Evolutionary conservation across 1,140 invertebrate species (phyloP), one percentile per base, ranked within the genome.

Genomic region (Zaprionus tsacasi): DNA sequence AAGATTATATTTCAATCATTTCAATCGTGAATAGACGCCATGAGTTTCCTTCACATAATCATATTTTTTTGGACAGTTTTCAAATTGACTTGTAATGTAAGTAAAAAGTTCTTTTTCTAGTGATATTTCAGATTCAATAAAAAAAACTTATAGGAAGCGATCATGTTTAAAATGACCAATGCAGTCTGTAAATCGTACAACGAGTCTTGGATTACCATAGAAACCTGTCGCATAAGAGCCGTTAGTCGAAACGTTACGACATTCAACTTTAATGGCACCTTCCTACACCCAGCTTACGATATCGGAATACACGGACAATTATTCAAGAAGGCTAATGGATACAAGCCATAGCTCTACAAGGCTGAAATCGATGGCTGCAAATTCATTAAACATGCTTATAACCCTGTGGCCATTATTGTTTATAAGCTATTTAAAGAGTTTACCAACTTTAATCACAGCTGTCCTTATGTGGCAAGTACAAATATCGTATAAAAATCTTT

Each of bases 391-490:
- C 38, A 7, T n/a, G 6, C 57, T 1, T 57, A 74, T 50, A 36
- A 57, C 17, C 71, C 71, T 2, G 0, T 69, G 12, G 58, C 48
- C 0, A 69, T 55, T 21, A 1, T 74, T 3, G 12, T 74, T 2
- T 74, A 17, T n/a, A 63, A 40, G 5, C 40, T 74, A 2, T 48
- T 70, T 12, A 75, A 54, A 11, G 59, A 75, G 0, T 70, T 45
- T 11, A 21, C 40, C 0, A 75, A 70, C 8, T 7, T 70, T 1
- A 75, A 70, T 15, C 72, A 70, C 17, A 40, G 54, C 15, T 75
- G 72, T 13, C 72, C 72, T 6, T 75, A 36, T 17, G 8, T 27
- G 36, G 72, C 57, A 35, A 75, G 67, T 64, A 30, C 3, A 30
- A 30, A 30, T 30, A 54, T 21, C 2, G 21, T 21, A 21, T 21